Evolutionary conservation across 2,797 vertebrate species (phyloP), one percentile per base, ranked within the genome.

Genomic region (Rhinatrema bivittatum): DNA sequence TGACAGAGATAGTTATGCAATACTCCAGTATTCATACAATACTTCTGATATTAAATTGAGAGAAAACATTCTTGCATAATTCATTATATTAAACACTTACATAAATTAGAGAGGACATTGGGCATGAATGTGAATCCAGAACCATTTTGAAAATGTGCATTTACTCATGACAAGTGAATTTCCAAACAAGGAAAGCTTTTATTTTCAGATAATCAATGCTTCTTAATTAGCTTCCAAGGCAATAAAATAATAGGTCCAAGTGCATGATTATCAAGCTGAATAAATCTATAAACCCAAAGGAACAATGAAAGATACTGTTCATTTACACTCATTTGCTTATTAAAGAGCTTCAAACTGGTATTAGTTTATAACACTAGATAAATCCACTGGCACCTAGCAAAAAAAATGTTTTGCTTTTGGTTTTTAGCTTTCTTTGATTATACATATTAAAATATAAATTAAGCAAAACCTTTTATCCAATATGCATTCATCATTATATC

Each of bases 1-100:
- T 81, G 74, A 65, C 7, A 20, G 56, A 70, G 53, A 54, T 68
- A n/a, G n/a, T n/a, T n/a, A n/a, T n/a, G n/a, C n/a, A n/a, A n/a
- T n/a, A n/a, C n/a, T n/a, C n/a, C n/a, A n/a, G n/a, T n/a, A n/a
- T n/a, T n/a, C n/a, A n/a, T n/a, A n/a, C n/a, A n/a, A n/a, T n/a
- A n/a, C n/a, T n/a, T n/a, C n/a, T n/a, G n/a, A n/a, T n/a, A n/a
- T n/a, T n/a, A n/a, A n/a, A n/a, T n/a, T n/a, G n/a, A n/a, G n/a
- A n/a, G n/a, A n/a, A n/a, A n/a, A n/a, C n/a, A n/a, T n/a, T n/a
- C n/a, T n/a, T n/a, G n/a, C n/a, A n/a, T n/a, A n/a, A n/a, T n/a
- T n/a, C n/a, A n/a, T n/a, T n/a, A n/a, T n/a, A n/a, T n/a, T n/a
- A n/a, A n/a, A n/a, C n/a, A n/a, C n/a, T n/a, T n/a, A n/a, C n/a